Evolutionary conservation across 2,797 vertebrate genomes (phyloP), one percentile per base, ranked within the genome.

Genomic region (Lophius americanus): DNA sequence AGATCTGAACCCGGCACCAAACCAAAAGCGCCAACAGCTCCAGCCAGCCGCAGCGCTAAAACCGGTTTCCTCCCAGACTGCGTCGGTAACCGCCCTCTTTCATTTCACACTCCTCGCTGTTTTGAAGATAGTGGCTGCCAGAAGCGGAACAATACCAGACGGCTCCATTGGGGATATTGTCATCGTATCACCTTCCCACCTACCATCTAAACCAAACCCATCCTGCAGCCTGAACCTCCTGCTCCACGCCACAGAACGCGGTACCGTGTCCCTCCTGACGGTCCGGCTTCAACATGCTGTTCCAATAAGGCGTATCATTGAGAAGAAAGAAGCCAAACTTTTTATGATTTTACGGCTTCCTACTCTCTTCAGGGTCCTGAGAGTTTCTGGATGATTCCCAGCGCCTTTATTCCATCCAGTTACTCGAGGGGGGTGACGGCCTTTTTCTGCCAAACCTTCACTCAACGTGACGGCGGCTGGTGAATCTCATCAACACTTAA

Each of bases 291-390:
- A 53, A 87, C 85, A 91, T 88, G 82, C 81, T 85, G 89, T 90
- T 93, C 85, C 89, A 90, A 93, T 93, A 92, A 91, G 82, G 72
- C 79, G 51, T 88, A 91, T 91, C 83, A 87, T 86, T 90, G 85
- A 84, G 66, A 83, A 81, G 88, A 88, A 87, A 90, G 85, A 92
- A 91, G 90, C 91, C 88, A 92, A 23, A 90, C 75, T 72, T 88
- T 91, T 92, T 91, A 88, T 90, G 85, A 88, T 91, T 92, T 91
- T 89, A 91, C 83, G 66, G 90, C 88, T 92, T 93, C 92, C 89
- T 90, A 84, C 88, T 91, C 85, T 84, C 81, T 88, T 85, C 72
- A 73, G 85, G 86, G 91, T 89, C 84, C 73, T 84, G 76, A 80
- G 78, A 83, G 68, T 77, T 90, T 88, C 83, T 90, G 87, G 88